Conservation (phyloP, 1,140 invertebrate species). For the Drosophila kurseongensis region DNA sequence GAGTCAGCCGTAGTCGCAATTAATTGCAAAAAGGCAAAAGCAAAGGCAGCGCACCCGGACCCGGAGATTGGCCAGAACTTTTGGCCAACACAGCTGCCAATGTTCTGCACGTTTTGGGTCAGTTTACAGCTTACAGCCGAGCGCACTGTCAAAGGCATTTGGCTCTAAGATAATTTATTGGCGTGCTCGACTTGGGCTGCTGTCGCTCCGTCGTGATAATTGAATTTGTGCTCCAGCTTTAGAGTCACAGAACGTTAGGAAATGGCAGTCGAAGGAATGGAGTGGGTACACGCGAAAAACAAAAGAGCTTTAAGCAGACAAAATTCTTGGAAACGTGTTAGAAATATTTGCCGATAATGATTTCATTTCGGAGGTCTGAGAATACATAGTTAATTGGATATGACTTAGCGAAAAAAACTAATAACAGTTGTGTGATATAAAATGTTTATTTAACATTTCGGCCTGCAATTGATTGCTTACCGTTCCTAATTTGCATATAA, state of each 20-base stretch:
- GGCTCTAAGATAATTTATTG: slow-evolving; percentile 81
- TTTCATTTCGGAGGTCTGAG: too few relatives aligned
- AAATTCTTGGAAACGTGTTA: background rate
- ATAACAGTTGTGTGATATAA: too few relatives aligned
- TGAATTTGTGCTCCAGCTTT: slow-evolving; percentile 70
- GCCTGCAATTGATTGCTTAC: too few relatives aligned
- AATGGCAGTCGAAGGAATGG: slow-evolving; percentile 17
- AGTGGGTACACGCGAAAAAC: slow-evolving; percentile 19
- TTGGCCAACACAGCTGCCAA: slow-evolving; percentile 52
- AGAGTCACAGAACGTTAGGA: slow-evolving; percentile 24
- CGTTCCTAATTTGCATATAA: background rate
- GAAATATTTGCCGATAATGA: too few relatives aligned
- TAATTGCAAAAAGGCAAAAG: slow-evolving; percentile 61
- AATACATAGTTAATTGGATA: too few relatives aligned
- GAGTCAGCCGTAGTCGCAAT: slow-evolving; percentile 68
- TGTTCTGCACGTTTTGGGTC: slow-evolving; percentile 74
- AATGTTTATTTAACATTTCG: too few relatives aligned
- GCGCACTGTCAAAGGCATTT: slow-evolving; percentile 80
- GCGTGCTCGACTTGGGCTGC: slow-evolving; percentile 66
- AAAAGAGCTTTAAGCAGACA: background rate
- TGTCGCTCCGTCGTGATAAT: slow-evolving; percentile 75
- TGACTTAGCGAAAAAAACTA: too few relatives aligned
- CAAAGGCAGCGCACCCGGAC: slow-evolving; percentile 20
- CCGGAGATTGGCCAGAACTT: slow-evolving; percentile 47
- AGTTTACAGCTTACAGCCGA: slow-evolving; percentile 37